Evolutionary conservation across 1,140 invertebrate species (phyloP).

Genomic region (Maniola jurtina): DNA sequence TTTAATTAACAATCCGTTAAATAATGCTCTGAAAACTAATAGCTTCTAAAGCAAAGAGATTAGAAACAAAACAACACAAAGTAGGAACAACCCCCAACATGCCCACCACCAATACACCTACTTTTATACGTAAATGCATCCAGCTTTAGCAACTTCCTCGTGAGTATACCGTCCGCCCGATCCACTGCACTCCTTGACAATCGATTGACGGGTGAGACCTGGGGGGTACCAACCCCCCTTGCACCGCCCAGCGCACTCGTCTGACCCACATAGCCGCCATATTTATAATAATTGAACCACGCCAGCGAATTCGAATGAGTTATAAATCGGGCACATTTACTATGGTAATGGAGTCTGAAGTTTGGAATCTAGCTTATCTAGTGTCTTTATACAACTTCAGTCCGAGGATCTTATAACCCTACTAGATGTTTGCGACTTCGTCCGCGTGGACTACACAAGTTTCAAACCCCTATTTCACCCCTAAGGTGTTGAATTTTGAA

Average conservation of each 20-base stretch:
- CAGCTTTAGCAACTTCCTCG: conserved; percentile 45
- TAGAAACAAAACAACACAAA: conserved; percentile 4
- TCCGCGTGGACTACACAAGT: too few species aligned
- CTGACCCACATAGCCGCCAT: conserved; percentile 74
- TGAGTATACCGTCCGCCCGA: conserved; percentile 44
- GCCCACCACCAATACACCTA: conserved; percentile 6
- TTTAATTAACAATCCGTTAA: too few species aligned
- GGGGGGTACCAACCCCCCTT: conserved; percentile 36
- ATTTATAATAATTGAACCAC: conserved; percentile 78
- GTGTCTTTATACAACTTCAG: conserved; percentile 25
- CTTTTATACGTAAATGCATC: conserved; percentile 42
- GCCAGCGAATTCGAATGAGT: conserved; percentile 61
- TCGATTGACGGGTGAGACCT: conserved; percentile 75
- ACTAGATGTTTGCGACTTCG: too few species aligned
- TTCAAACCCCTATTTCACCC: too few species aligned
- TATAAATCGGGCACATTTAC: conserved; percentile 61
- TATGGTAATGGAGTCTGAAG: conserved; percentile 48
- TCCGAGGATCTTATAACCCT: background rate
- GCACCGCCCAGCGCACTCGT: conserved; percentile 46
- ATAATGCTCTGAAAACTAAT: background rate
- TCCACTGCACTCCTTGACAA: conserved; percentile 73
- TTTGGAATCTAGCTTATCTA: conserved; percentile 30
- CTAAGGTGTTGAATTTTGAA: too few species aligned
- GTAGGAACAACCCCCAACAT: background rate
- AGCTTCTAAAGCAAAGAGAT: conserved; percentile 1